A percentile compares a stretch with the other conserved stretches of the same genome.
Evolutionary conservation across 2,888 invertebrate genomes (phyloP).

Genomic region (Bimastos eiseni): DNA sequence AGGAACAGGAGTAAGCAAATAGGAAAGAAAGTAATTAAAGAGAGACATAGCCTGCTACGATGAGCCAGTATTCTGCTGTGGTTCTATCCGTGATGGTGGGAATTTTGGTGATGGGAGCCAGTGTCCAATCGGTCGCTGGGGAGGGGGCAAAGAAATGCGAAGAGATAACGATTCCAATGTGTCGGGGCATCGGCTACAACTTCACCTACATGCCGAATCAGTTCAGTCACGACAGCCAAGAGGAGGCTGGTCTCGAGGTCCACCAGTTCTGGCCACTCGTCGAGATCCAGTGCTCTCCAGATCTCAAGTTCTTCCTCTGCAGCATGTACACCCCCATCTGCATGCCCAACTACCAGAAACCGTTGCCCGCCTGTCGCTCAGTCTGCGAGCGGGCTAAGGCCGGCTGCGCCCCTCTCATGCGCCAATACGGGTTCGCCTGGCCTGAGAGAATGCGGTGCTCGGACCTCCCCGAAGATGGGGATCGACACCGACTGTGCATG

Average conservation of each 20-base stretch:
- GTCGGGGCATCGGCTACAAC: constrained; percentile 93
- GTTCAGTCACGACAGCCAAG: constrained; percentile 93
- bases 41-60: background rate
- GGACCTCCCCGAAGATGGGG: constrained; percentile 71
- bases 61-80: background rate
- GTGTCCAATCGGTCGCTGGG: background rate
- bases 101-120: background rate
- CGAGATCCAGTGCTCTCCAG: constrained; percentile 93
- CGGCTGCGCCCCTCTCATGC: constrained; percentile 96
- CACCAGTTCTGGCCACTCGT: constrained; percentile 99
- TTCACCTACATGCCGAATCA: constrained; percentile 94
- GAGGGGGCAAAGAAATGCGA: constrained; percentile 71
- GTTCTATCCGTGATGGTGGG: background rate
- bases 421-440: constrained; percentile 85
- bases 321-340: constrained; percentile 98
- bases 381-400: constrained; percentile 86
- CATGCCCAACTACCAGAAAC: constrained; percentile 79
- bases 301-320: constrained; percentile 94
- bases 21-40: background rate
- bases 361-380: constrained; percentile 78
- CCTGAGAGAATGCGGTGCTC: constrained; percentile 96
- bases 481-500: constrained; percentile 62
- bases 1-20: background rate
- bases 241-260: constrained; percentile 84
- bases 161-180: constrained; percentile 97